phyloP scores from a whole-genome alignment of 2,888 invertebrate genomes.

The Cheilosia urbana region DNA sequence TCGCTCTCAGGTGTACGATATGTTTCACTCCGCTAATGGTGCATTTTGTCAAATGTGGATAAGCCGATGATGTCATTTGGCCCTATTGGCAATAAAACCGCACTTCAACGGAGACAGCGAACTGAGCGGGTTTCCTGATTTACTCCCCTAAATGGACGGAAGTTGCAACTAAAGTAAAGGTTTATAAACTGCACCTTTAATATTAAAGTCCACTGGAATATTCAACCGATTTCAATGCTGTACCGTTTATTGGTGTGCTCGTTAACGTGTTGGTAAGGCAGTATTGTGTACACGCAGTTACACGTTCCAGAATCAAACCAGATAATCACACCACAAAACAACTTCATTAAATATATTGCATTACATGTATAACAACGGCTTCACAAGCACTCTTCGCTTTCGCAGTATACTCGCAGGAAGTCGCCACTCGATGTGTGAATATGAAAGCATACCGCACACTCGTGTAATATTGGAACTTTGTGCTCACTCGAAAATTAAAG shows the following conservation, averaged over 20 bases:
- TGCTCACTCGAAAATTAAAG: slow-evolving; percentile 27
- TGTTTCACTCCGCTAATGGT: not conserved
- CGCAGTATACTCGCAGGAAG: not conserved
- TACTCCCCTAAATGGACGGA: too few species aligned
- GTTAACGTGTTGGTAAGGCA: too few species aligned
- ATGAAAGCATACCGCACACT: slow-evolving; percentile 22
- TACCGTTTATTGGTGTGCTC: too few species aligned
- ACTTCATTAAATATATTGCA: slow-evolving; percentile 47
- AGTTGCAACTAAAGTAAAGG: too few species aligned
- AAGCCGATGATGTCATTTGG: not conserved
- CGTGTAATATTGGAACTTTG: slow-evolving; percentile 48
- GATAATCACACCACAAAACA: slow-evolving; percentile 49
- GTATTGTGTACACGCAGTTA: too few species aligned
- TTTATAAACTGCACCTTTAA: too few species aligned
- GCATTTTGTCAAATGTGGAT: not conserved
- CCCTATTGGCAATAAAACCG: too few species aligned
- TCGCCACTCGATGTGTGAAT: not conserved
- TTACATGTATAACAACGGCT: slow-evolving; percentile 38
- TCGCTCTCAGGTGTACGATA: not conserved
- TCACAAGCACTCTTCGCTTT: slow-evolving; percentile 19
- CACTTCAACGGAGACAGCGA: too few species aligned
- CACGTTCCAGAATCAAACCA: slow-evolving; percentile 13
- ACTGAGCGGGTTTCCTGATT: too few species aligned
- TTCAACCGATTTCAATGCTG: too few species aligned
- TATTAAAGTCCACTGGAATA: too few species aligned